phyloP scores from a whole-genome alignment of 2,888 invertebrate genomes.

The Eilema griseolum region DNA sequence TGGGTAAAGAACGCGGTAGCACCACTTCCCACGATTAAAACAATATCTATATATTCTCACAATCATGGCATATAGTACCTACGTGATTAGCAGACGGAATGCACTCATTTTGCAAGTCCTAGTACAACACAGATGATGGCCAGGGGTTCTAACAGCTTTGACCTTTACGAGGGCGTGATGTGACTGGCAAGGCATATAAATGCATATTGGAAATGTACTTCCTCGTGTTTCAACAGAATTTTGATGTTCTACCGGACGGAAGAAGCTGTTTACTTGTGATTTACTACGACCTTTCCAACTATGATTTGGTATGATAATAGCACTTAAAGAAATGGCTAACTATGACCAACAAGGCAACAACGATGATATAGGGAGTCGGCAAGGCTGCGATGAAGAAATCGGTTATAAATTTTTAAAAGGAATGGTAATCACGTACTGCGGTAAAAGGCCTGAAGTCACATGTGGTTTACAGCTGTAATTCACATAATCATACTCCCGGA shows the following conservation, averaged over 20 bases:
- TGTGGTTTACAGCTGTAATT: not conserved
- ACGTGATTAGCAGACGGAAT: constrained; percentile 45
- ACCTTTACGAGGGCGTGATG: constrained; percentile 49
- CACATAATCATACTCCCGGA: constrained; percentile 14
- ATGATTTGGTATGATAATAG: not conserved
- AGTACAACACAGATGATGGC: constrained; percentile 23
- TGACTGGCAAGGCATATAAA: constrained; percentile 38
- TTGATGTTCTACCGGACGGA: constrained; percentile 40
- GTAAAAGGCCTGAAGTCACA: not conserved
- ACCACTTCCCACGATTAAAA: constrained; percentile 44
- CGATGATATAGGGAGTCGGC: not conserved
- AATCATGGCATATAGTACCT: constrained; percentile 28
- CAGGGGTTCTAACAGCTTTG: constrained; percentile 24
- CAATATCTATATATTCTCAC: constrained; percentile 43
- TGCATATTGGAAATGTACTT: constrained; percentile 36
- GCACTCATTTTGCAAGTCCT: constrained; percentile 39
- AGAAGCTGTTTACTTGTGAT: constrained; percentile 28
- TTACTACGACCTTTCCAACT: constrained; percentile 27
- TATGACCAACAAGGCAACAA: not conserved
- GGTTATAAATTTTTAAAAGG: not conserved
- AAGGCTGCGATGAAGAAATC: not conserved
- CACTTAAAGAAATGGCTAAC: not conserved
- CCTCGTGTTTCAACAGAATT: constrained; percentile 34
- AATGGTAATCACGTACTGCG: not conserved
- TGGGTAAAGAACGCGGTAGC: not conserved